A percentile compares a stretch with the other conserved stretches of the same genome.
Evolutionary conservation across 2,797 vertebrate genomes (phyloP).

Genomic region (Liasis olivaceus): DNA sequence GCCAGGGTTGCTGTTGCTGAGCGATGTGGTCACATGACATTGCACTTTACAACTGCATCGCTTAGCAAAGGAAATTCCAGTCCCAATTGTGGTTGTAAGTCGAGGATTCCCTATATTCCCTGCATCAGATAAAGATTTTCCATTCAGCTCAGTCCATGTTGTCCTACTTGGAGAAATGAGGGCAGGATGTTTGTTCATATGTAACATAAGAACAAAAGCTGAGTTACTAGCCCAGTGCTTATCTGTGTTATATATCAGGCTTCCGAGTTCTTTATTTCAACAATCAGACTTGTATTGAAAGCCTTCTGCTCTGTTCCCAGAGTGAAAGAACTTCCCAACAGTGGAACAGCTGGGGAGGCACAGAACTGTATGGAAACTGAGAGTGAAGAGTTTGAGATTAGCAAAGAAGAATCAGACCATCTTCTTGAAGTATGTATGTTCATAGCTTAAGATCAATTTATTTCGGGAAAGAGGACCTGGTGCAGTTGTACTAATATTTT

Average conservation of each 20-base stretch:
- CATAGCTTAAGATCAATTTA: not conserved
- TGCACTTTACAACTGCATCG: no score
- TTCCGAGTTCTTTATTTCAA: not conserved
- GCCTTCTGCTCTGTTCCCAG: constrained; percentile 69
- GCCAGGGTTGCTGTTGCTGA: no score
- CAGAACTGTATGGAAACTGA: constrained; percentile 74
- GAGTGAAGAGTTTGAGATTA: constrained; percentile 53
- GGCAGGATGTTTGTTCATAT: not conserved
- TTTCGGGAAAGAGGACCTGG: not conserved
- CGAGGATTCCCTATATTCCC: not conserved
- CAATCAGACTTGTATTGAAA: not conserved
- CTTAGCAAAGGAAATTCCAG: no score
- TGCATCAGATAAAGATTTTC: not conserved
- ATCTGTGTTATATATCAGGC: not conserved
- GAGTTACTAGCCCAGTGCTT: not conserved
- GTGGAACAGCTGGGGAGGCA: constrained; percentile 62
- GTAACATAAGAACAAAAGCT: not conserved
- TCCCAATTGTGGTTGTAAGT: no score
- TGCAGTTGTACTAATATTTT: not conserved
- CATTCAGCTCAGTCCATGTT: not conserved
- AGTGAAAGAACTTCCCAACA: constrained; percentile 88
- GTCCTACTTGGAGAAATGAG: not conserved
- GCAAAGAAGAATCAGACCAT: constrained; percentile 27
- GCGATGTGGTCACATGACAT: no score
- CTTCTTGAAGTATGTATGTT: constrained; percentile 61